Base-by-base conservation (phyloP, 1,140 invertebrate species). In the Euwallacea fornicatus region DNA sequence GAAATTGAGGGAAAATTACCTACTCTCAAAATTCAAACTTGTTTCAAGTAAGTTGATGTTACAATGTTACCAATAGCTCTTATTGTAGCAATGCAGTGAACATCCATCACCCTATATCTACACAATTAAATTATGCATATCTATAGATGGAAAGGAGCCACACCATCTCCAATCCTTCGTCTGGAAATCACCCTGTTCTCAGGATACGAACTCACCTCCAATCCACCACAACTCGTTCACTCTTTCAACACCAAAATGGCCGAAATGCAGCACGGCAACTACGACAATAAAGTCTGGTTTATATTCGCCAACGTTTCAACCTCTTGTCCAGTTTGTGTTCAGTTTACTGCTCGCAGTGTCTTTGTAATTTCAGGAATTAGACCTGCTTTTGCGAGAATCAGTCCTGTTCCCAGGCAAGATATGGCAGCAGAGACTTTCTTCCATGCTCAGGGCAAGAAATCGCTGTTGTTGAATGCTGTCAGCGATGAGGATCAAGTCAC, bases 401-500 rank as follows among this genome's bases (percentile, higher is more conserved):
- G 87, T 79, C 86, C 86, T 6, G 84, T 85, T 7, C 82, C 82
- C 7, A 77, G 86, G 71, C 84, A 86, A 66, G 86, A 88, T 72
- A 79, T 88, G 58, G 84, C 85, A 7, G 85, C 87, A 7, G 86
- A 88, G 76, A 84, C 84, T 16, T 87, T 88, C 76, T 88, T 88
- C 82, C 87, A 88, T 53, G 84, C 86, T 0, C 82, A 82, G 69
- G 80, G 81, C 61, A 85, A 83, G 42, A 87, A 86, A 77, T 83
- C 83, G 33, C 44, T 58, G 60, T 78, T 88, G 58, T 76, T 88
- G 0, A 81, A 83, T 70, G 86, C 84, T 6, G 86, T 87, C 7
- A 86, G 85, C 47, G 86, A 86, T 60, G 87, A 88, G 78, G 87
- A 88, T 76, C 82, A 87, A 21, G 86, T 88, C 42, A 88, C 86